These are phyloP conservation scores for Chymomyza fuscimana DNA, from an alignment of 2,888 invertebrate species.

Conservation along the genomic window DNA sequence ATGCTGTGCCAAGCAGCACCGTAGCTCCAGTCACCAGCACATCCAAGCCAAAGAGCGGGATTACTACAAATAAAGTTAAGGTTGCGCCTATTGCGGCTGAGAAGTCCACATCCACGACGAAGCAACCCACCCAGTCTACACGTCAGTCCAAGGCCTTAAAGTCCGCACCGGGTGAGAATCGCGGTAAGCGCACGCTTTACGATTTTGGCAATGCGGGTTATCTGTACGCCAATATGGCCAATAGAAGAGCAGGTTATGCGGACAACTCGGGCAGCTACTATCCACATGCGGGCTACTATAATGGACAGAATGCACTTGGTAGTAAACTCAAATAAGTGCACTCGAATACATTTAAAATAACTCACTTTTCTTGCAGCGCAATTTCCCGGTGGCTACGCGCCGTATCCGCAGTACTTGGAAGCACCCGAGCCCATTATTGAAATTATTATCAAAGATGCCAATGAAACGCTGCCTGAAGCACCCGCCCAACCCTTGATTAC, in stretches of 20 bases:
- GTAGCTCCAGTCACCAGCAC: slow-evolving; percentile 16
- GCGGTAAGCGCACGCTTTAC: slow-evolving; percentile 78
- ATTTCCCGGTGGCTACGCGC: slow-evolving; percentile 62
- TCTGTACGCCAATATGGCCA: slow-evolving; percentile 71
- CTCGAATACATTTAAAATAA: neutral
- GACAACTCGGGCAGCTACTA: slow-evolving; percentile 62
- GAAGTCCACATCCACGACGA: slow-evolving; percentile 29
- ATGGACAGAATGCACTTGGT: slow-evolving; percentile 75
- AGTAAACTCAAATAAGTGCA: slow-evolving; percentile 3
- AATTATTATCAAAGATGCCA: slow-evolving; percentile 94
- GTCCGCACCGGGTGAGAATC: slow-evolving; percentile 60
- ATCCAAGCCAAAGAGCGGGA: slow-evolving; percentile 43
- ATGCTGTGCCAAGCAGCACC: slow-evolving; percentile 20
- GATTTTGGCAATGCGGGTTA: slow-evolving; percentile 75
- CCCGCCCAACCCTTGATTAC: slow-evolving; percentile 79
- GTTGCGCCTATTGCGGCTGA: slow-evolving; percentile 26
- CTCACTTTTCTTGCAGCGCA: slow-evolving; percentile 57
- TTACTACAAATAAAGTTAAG: slow-evolving; percentile 17
- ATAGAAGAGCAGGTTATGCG: slow-evolving; percentile 70
- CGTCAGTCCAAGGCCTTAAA: slow-evolving; percentile 57
- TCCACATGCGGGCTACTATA: slow-evolving; percentile 70
- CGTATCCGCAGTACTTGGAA: slow-evolving; percentile 83
- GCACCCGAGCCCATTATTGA: slow-evolving; percentile 95
- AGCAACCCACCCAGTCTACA: slow-evolving; percentile 29
- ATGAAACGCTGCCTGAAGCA: slow-evolving; percentile 87